These are phyloP conservation scores for Poecilia wingei DNA, from an alignment of 2,797 vertebrate genomes.

Conservation along the genomic window DNA sequence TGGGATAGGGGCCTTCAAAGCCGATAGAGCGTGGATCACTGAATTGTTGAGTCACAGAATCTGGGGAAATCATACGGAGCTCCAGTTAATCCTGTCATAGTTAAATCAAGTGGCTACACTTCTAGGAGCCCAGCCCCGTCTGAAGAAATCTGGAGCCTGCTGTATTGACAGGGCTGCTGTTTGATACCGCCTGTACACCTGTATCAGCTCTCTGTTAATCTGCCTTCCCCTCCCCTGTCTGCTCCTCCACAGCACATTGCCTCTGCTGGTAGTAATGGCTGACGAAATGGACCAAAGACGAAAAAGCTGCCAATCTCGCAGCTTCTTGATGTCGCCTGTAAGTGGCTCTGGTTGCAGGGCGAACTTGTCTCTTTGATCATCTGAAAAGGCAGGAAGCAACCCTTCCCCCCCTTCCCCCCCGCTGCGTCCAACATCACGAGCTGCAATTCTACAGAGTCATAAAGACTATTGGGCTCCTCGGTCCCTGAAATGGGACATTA, in stretches of 20 bases:
- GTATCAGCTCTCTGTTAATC: conserved; percentile 83
- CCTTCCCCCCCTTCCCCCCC: conserved; percentile 24
- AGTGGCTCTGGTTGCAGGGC: conserved; percentile 68
- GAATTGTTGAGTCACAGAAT: conserved; percentile 85
- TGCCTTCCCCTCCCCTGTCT: conserved; percentile 72
- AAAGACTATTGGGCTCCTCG: conserved; percentile 76
- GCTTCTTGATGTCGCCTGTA: conserved; percentile 73
- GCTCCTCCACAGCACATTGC: conserved; percentile 64
- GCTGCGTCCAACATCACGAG: conserved; percentile 78
- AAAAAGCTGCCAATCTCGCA: conserved; percentile 78
- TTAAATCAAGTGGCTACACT: conserved; percentile 63
- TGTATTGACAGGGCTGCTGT: conserved; percentile 77
- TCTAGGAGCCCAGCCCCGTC: conserved; percentile 60
- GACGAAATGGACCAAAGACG: conserved; percentile 79
- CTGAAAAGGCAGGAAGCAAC: conserved; percentile 59
- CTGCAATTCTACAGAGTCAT: conserved; percentile 69
- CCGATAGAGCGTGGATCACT: conserved; percentile 78
- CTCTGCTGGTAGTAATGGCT: conserved; percentile 70
- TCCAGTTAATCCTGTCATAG: conserved; percentile 79
- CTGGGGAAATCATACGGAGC: conserved; percentile 77
- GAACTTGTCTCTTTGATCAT: conserved; percentile 78
- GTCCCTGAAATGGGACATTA: conserved; percentile 85
- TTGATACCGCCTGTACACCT: conserved; percentile 78
- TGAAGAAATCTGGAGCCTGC: conserved; percentile 64
- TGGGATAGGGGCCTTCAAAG: conserved; percentile 78